These are phyloP conservation scores for Mesembrinibis cayennensis DNA, from an alignment of 2,113 vertebrate genomes.

Conservation along the genomic window DNA sequence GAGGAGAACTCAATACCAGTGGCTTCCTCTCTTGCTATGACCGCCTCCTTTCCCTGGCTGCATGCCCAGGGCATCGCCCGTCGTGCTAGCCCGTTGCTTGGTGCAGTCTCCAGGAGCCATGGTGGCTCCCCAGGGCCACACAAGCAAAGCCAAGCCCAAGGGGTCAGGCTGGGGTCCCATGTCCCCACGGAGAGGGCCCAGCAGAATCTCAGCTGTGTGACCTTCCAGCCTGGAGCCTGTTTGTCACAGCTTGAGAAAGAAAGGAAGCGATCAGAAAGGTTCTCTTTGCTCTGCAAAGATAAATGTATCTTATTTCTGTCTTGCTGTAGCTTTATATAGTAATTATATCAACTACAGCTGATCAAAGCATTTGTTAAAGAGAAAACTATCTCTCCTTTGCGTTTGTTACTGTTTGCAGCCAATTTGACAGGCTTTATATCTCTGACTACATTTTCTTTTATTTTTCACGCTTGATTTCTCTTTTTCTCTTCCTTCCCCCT, in stretches of 20 bases:
- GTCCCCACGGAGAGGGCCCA: rapidly evolving
- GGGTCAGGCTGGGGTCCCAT: not conserved
- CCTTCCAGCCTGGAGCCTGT: conserved; percentile 10
- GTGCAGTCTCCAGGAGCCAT: rapidly evolving
- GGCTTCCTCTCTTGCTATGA: not conserved
- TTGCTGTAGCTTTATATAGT: conserved; percentile 77
- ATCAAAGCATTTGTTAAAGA: conserved; percentile 83
- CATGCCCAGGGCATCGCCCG: not conserved
- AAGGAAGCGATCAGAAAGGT: conserved; percentile 68
- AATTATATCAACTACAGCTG: conserved; percentile 79
- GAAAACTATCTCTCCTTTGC: conserved; percentile 76
- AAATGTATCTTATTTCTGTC: conserved; percentile 74
- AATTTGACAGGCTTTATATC: conserved; percentile 76
- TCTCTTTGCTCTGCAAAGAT: conserved; percentile 56
- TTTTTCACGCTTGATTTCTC: conserved; percentile 76
- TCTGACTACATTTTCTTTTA: conserved; percentile 72
- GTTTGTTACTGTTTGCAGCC: conserved; percentile 76
- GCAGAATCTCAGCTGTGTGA: not conserved
- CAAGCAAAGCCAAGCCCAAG: not conserved
- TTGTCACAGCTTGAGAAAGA: conserved; percentile 40
- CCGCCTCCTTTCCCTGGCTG: not conserved
- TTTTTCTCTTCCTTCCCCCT: conserved; percentile 64
- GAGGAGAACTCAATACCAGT: not conserved
- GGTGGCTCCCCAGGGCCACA: not conserved
- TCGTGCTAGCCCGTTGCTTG: rapidly evolving